Evolutionary conservation across 2,888 invertebrate genomes (phyloP), one percentile per base, ranked within the genome.

Genomic region (Plusia festucae): DNA sequence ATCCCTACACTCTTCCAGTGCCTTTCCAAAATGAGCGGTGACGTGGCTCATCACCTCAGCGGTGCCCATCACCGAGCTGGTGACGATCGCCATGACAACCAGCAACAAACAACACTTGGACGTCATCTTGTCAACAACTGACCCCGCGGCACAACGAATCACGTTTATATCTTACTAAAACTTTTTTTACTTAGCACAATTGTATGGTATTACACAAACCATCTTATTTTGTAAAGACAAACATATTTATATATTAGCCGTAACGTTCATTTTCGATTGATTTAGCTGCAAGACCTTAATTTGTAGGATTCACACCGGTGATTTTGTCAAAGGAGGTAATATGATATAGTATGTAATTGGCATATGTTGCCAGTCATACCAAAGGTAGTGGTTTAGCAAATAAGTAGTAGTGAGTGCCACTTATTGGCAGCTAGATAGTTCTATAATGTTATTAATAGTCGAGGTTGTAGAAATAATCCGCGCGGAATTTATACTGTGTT

Each of bases 11-110:
- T 93, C 92, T 11, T 92, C 90, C 34, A 94, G 81, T 0, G 92
- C 85, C 59, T 92, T 92, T 4, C 94, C 94, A 32, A 93, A 94
- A 72, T 94, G 93, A 0, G 93, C 94, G 0, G 93, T 91, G n/a
- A 94, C 94, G 51, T 94, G 95, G 70, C 94, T 93, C 95, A 95
- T 93, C 53, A 93, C 91, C 81, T 93, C 95, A 0, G 94, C 93
- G 0, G 90, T 88, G 0, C 90, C 91, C 8, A 54, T 68, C 65
- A 86, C 92, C 51, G 80, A 65, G 13, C 81, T 63, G 34, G 79
- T 72, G n/a, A 84, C 78, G 18, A 81, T 76, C 71, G 84, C 56
- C 63, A 85, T 74, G 56, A 87, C 62, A 15, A 68, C 75, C 65
- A 67, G 73, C 30, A 81, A 73, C 66, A 86, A 67, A 70, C 77